Conservation (phyloP, 2,888 invertebrate species). For the Lasioglossum leucozonium region DNA sequence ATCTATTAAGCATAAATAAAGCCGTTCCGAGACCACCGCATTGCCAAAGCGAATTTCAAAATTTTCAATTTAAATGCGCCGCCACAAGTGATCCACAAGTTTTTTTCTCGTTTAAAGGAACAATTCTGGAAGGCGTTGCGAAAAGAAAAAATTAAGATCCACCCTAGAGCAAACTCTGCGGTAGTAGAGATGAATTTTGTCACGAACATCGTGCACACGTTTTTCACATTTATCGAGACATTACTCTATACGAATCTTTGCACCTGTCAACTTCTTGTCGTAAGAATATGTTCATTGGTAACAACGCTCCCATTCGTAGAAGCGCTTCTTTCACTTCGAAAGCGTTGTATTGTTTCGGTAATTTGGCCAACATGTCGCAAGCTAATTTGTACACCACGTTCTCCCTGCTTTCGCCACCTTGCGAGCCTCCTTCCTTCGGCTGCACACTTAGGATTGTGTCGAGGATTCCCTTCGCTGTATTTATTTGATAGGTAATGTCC, state of each 20-base stretch:
- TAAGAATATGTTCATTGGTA: constrained; percentile 98
- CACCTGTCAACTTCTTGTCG: constrained; percentile 88
- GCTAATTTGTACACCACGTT: constrained; percentile 96
- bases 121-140: no score
- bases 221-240: background rate
- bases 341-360: constrained; percentile 94
- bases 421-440: constrained; percentile 96
- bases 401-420: constrained; percentile 97
- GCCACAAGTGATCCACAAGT: no score
- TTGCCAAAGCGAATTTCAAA: no score
- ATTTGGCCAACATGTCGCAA: constrained; percentile 95
- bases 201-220: background rate
- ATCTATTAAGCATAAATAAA: no score
- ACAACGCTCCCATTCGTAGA: constrained; percentile 94
- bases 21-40: no score
- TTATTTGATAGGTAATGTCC: constrained; percentile 98
- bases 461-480: constrained; percentile 96
- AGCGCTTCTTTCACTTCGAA: constrained; percentile 96
- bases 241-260: background rate
- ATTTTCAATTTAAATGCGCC: no score
- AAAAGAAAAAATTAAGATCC: no score
- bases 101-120: no score
- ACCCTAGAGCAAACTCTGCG: no score
- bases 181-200: background rate
- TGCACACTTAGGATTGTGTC: constrained; percentile 98